Evolutionary conservation across 2,113 vertebrate species (phyloP).

Genomic region (Dermatemys mawii): DNA sequence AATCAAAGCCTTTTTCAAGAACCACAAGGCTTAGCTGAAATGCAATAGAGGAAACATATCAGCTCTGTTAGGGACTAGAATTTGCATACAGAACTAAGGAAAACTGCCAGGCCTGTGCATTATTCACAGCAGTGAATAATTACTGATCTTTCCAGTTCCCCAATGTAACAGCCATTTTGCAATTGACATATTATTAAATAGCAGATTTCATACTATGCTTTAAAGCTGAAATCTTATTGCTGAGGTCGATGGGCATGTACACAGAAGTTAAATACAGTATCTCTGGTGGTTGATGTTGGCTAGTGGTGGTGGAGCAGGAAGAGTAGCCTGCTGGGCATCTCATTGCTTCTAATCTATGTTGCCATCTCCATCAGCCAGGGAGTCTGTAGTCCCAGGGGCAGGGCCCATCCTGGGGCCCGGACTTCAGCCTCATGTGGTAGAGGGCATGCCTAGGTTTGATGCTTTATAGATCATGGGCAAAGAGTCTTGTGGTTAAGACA

Average conservation of each 20-base stretch:
- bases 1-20: not conserved
- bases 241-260: too few species aligned
- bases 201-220: not conserved
- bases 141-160: not conserved
- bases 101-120: not conserved
- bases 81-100: not conserved
- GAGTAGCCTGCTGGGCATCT: not conserved
- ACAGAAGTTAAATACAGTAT: too few species aligned
- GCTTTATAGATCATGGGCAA: not conserved
- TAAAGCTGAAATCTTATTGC: not conserved
- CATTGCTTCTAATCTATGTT: accelerated
- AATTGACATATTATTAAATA: not conserved
- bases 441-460: not conserved
- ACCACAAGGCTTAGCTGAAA: accelerated
- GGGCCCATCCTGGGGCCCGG: not conserved
- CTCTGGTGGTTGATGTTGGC: too few species aligned
- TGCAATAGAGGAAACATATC: not conserved
- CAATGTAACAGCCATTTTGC: not conserved
- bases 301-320: not conserved
- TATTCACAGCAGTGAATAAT: not conserved
- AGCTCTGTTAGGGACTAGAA: not conserved
- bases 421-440: not conserved
- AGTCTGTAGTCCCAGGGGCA: not conserved
- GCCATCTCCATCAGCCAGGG: not conserved
- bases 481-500: not conserved